Conservation (phyloP, 1,140 invertebrate genomes). For the Bombus confusus region DNA sequence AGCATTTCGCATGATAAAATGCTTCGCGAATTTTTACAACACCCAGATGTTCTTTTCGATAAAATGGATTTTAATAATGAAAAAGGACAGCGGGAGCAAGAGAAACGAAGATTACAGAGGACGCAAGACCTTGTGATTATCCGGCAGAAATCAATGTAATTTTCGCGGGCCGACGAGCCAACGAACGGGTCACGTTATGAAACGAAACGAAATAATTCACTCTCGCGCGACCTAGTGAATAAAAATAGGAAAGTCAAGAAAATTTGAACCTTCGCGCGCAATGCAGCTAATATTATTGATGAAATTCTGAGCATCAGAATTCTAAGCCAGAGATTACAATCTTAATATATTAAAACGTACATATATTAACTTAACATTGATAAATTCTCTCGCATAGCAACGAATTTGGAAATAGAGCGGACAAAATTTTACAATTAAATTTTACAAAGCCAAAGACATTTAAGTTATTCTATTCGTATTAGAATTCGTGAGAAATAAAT, state of each 20-base stretch:
- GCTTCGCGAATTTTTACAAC: not conserved
- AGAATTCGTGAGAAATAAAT: no score
- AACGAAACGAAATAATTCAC: slow-evolving; percentile 4
- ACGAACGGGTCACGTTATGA: not conserved
- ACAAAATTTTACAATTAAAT: no score
- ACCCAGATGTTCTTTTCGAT: not conserved
- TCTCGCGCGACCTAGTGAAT: not conserved
- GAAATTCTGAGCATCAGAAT: no score
- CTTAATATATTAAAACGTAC: not conserved
- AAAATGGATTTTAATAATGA: not conserved
- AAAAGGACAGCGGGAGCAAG: not conserved
- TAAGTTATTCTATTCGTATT: no score
- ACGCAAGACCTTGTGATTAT: not conserved
- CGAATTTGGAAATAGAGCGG: no score
- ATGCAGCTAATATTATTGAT: not conserved
- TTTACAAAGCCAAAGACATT: no score
- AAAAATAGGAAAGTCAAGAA: not conserved
- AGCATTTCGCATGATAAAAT: not conserved
- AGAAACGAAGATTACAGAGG: not conserved
- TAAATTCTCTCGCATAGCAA: no score
- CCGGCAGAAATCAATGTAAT: not conserved
- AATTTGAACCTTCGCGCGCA: no score
- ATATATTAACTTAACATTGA: no score
- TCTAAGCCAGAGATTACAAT: not conserved
- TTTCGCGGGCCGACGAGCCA: not conserved